Percentiles rank a stretch among this genome's conserved stretches.
Conservation (phyloP, 2,888 invertebrate species). For the Alloscopus bannaensis region DNA sequence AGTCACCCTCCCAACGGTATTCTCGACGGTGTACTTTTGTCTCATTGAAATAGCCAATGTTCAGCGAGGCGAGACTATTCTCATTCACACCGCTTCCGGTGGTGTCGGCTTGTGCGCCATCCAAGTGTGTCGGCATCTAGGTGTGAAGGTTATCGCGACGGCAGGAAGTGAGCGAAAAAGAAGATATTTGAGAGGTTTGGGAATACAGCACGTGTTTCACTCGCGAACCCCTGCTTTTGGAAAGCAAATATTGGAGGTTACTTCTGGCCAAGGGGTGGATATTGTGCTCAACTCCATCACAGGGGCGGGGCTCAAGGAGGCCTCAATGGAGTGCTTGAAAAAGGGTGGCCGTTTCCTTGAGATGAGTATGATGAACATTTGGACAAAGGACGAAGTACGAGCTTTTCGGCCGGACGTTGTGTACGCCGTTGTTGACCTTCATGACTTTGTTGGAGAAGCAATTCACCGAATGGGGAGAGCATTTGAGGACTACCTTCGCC, state of each 20-base stretch:
- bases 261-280: slow-evolving; percentile 22
- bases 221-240: slow-evolving; percentile 23
- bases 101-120: slow-evolving; percentile 62
- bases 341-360: slow-evolving; percentile 30
- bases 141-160: slow-evolving; percentile 20
- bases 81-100: slow-evolving; percentile 65
- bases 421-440: slow-evolving; percentile 23
- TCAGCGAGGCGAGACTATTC: slow-evolving; percentile 29
- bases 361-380: slow-evolving; percentile 34
- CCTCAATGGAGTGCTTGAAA: slow-evolving; percentile 8
- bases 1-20: slow-evolving; percentile 15
- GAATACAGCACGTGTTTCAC: slow-evolving; percentile 30
- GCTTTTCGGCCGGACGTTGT: slow-evolving; percentile 22
- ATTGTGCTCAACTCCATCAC: slow-evolving; percentile 39
- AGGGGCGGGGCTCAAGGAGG: slow-evolving; percentile 35
- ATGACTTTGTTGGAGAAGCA: too few species aligned
- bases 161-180: slow-evolving; percentile 39
- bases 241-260: slow-evolving; percentile 3
- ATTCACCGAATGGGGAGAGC: neutral
- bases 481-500: neutral
- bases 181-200: slow-evolving; percentile 9
- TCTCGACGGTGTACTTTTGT: slow-evolving; percentile 12
- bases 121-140: slow-evolving; percentile 13
- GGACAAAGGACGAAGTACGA: slow-evolving; percentile 28
- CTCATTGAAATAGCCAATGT: slow-evolving; percentile 27